Percentiles rank a stretch among this genome's conserved stretches.
Evolutionary conservation across 2,113 vertebrate species (phyloP).

Genomic region (Grammomys dolichurus): DNA sequence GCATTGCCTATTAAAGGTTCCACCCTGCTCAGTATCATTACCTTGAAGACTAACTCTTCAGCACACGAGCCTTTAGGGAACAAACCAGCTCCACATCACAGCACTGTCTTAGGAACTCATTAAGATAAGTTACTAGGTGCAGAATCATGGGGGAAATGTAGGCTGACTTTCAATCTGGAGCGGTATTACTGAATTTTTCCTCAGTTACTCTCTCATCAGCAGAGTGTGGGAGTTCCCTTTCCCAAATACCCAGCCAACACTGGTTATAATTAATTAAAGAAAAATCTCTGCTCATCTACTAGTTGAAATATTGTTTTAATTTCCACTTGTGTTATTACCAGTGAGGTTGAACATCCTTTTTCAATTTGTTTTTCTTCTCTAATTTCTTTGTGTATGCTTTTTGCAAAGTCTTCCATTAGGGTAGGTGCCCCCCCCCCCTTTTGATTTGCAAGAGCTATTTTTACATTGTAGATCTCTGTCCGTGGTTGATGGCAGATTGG

Average conservation of each 20-base stretch:
- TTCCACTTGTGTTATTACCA: constrained; percentile 65
- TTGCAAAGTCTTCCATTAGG: constrained; percentile 54
- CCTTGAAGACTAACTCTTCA: not conserved
- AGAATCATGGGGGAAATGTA: constrained; percentile 7
- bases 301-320: constrained; percentile 79
- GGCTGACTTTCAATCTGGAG: constrained; percentile 56
- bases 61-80: not conserved
- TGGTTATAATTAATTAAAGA: constrained; percentile 56
- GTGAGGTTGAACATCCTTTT: constrained; percentile 60
- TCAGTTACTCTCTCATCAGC: not conserved
- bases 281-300: constrained; percentile 56
- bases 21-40: not conserved
- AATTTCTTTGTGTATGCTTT: constrained; percentile 52
- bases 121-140: constrained; percentile 43
- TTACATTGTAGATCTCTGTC: not conserved
- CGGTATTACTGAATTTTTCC: constrained; percentile 46
- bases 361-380: constrained; percentile 66
- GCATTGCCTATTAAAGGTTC: not conserved
- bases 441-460: constrained; percentile 63
- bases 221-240: constrained; percentile 39
- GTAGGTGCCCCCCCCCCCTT: not conserved
- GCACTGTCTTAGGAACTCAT: not conserved
- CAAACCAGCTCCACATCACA: not conserved
- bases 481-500: constrained; percentile 9
- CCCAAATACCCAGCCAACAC: not conserved